These are phyloP conservation scores for Bryconaethiops microstoma DNA, from an alignment of 2,797 vertebrate genomes.

Conservation along the genomic window DNA sequence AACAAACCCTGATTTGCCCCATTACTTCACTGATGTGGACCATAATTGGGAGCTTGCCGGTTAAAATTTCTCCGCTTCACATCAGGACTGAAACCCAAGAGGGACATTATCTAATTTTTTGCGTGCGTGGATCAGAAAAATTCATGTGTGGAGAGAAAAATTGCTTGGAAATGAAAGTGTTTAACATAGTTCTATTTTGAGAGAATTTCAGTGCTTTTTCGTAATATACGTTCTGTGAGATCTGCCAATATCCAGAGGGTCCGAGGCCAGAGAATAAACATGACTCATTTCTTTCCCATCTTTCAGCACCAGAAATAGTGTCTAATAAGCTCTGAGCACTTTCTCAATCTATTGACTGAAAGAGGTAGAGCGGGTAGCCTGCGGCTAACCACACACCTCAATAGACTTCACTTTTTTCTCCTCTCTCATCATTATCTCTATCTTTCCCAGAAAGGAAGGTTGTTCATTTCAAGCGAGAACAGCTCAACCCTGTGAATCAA, in stretches of 20 bases:
- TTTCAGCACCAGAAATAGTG: conserved; percentile 41
- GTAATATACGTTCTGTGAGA: not conserved
- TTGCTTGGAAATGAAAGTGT: conserved; percentile 29
- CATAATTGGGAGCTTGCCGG: conserved; percentile 33
- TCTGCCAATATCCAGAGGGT: conserved; percentile 7
- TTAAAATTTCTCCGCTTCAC: not conserved
- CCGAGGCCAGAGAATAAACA: conserved; percentile 42
- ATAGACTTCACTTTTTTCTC: conserved; percentile 29
- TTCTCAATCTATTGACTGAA: conserved; percentile 56
- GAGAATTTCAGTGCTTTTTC: conserved; percentile 13
- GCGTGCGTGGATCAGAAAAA: conserved; percentile 19
- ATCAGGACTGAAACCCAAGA: conserved; percentile 9
- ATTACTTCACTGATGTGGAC: conserved; percentile 31
- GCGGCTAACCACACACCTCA: conserved; percentile 48
- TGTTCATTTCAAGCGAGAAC: conserved; percentile 52
- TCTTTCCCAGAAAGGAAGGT: conserved; percentile 52
- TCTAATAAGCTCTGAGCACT: conserved; percentile 51
- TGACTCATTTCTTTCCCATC: conserved; percentile 28
- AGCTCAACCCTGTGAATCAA: conserved; percentile 55
- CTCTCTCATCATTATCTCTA: conserved; percentile 5
- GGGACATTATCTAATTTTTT: conserved; percentile 22
- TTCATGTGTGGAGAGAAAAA: conserved; percentile 13
- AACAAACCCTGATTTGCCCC: conserved; percentile 35
- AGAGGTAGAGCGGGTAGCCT: conserved; percentile 37
- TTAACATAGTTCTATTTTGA: conserved; percentile 16